Conservation (phyloP, 2,888 invertebrate genomes). For the Venustoraphidia nigricollis region DNA sequence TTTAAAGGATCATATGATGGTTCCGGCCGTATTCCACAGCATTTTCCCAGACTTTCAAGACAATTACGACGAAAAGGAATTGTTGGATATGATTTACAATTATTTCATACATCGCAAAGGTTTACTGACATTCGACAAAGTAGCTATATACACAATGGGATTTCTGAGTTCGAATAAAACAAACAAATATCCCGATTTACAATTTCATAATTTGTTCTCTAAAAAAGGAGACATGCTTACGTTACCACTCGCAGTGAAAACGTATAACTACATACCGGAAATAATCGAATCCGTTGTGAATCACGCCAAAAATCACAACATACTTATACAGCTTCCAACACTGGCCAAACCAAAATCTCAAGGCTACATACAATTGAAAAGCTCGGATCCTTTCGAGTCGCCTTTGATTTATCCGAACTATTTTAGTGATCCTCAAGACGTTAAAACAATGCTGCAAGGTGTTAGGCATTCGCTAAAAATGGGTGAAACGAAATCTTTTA, state of each 20-base stretch:
- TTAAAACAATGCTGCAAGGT: conserved; percentile 40
- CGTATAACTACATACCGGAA: conserved; percentile 20
- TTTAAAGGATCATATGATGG: conserved; percentile 35
- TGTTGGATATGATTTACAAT: conserved; percentile 22
- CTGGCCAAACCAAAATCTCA: conserved; percentile 18
- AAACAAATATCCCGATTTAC: conserved; percentile 32
- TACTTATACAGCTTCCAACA: conserved; percentile 7
- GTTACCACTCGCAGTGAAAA: conserved; percentile 17
- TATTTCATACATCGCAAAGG: conserved; percentile 36
- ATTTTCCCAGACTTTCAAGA: neutral
- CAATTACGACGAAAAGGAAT: conserved; percentile 1
- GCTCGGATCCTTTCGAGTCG: conserved; percentile 17
- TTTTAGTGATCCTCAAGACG: conserved; percentile 28
- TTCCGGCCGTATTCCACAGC: conserved; percentile 19
- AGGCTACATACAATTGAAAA: conserved; percentile 17
- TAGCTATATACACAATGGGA: conserved; percentile 24
- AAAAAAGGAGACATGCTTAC: conserved; percentile 19
- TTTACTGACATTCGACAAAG: conserved; percentile 21
- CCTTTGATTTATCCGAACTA: conserved; percentile 17
- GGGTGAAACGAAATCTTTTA: conserved; percentile 37
- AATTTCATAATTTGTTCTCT: conserved; percentile 28
- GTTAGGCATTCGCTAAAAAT: conserved; percentile 25
- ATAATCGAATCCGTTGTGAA: conserved; percentile 8
- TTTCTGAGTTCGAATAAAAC: conserved; percentile 32
- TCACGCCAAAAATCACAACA: conserved; percentile 8